Percentiles rank a stretch among this genome's conserved stretches.
These are phyloP conservation scores for Sesamia inferens DNA, from an alignment of 2,888 invertebrate genomes.

Conservation along the genomic window DNA sequence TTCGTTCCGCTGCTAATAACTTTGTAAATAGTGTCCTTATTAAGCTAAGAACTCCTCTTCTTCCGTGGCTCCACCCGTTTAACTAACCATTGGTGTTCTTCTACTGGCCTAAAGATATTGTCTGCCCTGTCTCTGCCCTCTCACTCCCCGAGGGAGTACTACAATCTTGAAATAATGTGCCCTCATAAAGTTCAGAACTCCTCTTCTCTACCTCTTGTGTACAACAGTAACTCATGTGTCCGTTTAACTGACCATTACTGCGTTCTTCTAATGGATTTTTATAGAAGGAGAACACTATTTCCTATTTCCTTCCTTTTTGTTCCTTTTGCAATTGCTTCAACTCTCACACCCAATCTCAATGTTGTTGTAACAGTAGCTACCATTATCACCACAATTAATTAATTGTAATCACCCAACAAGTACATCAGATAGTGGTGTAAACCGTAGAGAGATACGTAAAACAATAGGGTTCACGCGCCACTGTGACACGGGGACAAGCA, in stretches of 20 bases:
- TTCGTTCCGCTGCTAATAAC: too few relatives aligned
- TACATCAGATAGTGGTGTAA: constrained; percentile 55
- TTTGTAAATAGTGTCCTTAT: background rate
- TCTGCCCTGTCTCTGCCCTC: too few relatives aligned
- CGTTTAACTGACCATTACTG: too few relatives aligned
- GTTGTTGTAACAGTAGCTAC: background rate
- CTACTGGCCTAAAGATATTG: too few relatives aligned
- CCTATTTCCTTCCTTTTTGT: background rate
- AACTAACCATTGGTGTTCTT: too few relatives aligned
- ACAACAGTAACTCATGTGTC: too few relatives aligned
- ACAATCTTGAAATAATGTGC: too few relatives aligned
- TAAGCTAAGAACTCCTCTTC: background rate
- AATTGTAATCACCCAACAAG: constrained; percentile 46
- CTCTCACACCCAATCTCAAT: constrained; percentile 6
- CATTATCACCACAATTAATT: constrained; percentile 41
- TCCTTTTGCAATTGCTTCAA: background rate
- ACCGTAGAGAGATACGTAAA: constrained; percentile 25
- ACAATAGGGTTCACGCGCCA: constrained; percentile 73
- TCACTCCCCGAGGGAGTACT: too few relatives aligned
- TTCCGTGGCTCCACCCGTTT: too few relatives aligned
- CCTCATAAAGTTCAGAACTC: too few relatives aligned
- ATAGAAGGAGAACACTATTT: background rate
- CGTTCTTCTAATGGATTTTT: background rate
- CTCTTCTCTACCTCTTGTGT: too few relatives aligned
- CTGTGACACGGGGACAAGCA: constrained; percentile 59